Conservation (phyloP, 2,113 vertebrate genomes). For the Cochlearius cochlearius region DNA sequence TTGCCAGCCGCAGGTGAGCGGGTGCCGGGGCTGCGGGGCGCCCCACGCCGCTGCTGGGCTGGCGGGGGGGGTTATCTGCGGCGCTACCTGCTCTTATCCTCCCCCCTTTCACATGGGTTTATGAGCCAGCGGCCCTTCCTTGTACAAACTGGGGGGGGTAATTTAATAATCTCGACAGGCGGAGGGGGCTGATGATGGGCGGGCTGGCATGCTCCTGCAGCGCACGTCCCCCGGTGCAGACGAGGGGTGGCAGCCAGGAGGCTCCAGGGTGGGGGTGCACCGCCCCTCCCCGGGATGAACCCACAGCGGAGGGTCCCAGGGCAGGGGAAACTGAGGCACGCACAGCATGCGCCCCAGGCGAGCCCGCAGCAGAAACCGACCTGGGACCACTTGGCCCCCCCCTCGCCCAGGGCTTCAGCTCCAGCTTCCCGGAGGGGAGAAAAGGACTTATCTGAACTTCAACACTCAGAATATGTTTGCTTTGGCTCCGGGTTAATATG, state of each 20-base stretch:
- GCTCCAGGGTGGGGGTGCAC: not conserved
- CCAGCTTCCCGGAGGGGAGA: not conserved
- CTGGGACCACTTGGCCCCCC: not conserved
- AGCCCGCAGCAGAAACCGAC: not conserved
- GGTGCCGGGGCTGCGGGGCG: not conserved
- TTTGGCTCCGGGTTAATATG: constrained; percentile 6
- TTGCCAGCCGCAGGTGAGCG: not conserved
- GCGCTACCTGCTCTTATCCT: not conserved
- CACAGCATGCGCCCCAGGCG: rapidly evolving
- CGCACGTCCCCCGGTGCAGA: not conserved
- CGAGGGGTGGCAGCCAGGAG: rapidly evolving
- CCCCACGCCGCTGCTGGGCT: not conserved
- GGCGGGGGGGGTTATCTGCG: not conserved
- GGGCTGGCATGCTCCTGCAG: not conserved
- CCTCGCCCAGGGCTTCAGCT: not conserved
- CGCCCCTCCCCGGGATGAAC: rapidly evolving
- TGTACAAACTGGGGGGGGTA: not conserved
- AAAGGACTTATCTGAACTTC: not conserved
- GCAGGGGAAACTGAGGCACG: not conserved
- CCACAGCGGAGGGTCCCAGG: rapidly evolving
- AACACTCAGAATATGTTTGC: not conserved
- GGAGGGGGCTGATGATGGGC: not conserved
- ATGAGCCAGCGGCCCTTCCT: not conserved
- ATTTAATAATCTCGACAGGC: not conserved
- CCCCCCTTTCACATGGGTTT: not conserved